A percentile compares a stretch with the other conserved stretches of the same genome.
These are phyloP conservation scores for Sandelia bainsii DNA, from an alignment of 2,797 vertebrate genomes.

Conservation along the genomic window DNA sequence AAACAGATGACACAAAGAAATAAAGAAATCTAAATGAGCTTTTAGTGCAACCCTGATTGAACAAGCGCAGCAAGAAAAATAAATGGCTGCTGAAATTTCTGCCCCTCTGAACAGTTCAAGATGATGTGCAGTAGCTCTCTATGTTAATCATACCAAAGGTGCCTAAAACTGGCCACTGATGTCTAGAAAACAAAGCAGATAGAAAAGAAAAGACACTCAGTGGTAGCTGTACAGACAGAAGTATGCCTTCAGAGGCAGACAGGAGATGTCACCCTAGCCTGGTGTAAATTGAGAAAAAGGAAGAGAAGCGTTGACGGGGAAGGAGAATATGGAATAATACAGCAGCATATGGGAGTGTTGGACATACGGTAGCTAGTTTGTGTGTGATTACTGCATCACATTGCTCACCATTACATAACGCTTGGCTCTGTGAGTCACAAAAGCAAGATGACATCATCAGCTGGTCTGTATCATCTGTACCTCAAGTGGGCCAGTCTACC, in stretches of 20 bases:
- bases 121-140: not conserved
- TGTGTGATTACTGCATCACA: slow-evolving; percentile 72
- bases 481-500: slow-evolving; percentile 28
- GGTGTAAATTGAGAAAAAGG: slow-evolving; percentile 8
- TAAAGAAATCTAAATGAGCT: slow-evolving; percentile 17
- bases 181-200: slow-evolving; percentile 39
- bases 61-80: slow-evolving; percentile 19
- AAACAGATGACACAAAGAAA: slow-evolving; percentile 32
- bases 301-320: slow-evolving; percentile 19
- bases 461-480: slow-evolving; percentile 59
- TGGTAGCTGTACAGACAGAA: slow-evolving; percentile 51
- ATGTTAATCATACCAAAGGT: slow-evolving; percentile 25
- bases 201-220: slow-evolving; percentile 10
- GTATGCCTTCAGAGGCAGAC: slow-evolving; percentile 46
- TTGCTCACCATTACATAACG: slow-evolving; percentile 81
- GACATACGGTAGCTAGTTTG: slow-evolving; percentile 57
- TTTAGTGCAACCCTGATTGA: slow-evolving; percentile 1
- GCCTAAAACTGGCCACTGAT: slow-evolving; percentile 18
- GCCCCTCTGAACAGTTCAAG: slow-evolving; percentile 4
- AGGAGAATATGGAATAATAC: slow-evolving; percentile 23
- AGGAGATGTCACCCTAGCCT: slow-evolving; percentile 36
- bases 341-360: slow-evolving; percentile 41
- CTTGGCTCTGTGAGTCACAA: slow-evolving; percentile 65
- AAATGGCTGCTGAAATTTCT: not conserved
- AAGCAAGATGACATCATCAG: slow-evolving; percentile 65